Evolutionary conservation across 1,140 invertebrate species (phyloP).

Genomic region (Melanaphis sacchari): DNA sequence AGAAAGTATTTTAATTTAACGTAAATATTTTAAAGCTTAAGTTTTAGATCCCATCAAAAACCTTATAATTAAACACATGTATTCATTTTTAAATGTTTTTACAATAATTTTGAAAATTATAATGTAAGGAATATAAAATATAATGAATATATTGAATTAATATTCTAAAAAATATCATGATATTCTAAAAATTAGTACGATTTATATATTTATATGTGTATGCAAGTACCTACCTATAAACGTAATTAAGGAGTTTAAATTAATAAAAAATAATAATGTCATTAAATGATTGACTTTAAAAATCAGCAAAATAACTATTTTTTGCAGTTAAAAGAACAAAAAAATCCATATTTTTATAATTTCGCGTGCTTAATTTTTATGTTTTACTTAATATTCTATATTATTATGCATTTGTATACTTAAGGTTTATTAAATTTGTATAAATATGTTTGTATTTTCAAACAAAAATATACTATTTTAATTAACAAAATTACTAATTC

Average conservation of each 20-base stretch:
- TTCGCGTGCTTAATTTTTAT: neutral
- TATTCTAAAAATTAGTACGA: neutral
- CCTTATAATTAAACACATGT: neutral
- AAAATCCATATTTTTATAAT: neutral
- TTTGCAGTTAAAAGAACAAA: neutral
- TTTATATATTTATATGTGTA: too few species aligned
- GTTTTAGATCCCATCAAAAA: neutral
- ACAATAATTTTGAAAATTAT: neutral
- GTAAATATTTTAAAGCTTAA: neutral
- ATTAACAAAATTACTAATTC: neutral
- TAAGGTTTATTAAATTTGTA: too few species aligned
- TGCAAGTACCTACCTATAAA: neutral
- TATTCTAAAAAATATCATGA: neutral
- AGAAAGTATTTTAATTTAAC: neutral
- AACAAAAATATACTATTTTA: neutral
- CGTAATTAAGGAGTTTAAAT: neutral
- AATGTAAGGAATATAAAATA: neutral
- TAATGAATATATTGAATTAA: neutral
- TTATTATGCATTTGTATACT: neutral
- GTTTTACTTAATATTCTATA: neutral
- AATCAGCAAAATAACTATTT: neutral
- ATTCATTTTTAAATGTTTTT: neutral
- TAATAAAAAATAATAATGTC: neutral
- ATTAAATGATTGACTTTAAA: neutral
- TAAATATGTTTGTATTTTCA: neutral